phyloP scores from a whole-genome alignment of 2,797 vertebrate species.

The Rhinatrema bivittatum region DNA sequence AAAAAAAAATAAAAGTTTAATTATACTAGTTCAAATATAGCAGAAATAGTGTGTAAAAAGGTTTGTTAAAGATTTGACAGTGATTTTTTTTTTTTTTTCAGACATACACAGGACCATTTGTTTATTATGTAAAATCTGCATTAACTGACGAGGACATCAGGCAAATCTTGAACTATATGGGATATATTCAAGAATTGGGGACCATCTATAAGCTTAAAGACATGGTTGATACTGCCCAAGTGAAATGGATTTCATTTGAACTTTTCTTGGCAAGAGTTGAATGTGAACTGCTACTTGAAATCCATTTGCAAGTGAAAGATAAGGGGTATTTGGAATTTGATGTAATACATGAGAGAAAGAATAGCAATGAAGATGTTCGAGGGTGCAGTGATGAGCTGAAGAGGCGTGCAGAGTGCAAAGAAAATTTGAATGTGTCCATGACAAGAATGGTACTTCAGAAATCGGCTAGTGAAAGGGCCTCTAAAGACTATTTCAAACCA shows the following conservation, averaged over 20 bases:
- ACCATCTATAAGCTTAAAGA: conserved; percentile 53
- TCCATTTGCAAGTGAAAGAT: conserved; percentile 81
- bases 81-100: conserved; percentile 34
- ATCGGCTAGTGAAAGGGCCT: conserved; percentile 75
- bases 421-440: conserved; percentile 73
- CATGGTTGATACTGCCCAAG: conserved; percentile 54
- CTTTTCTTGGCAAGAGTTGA: conserved; percentile 90
- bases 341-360: conserved; percentile 74
- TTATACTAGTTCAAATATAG: too few relatives aligned
- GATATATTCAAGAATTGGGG: conserved; percentile 80
- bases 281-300: conserved; percentile 86
- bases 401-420: conserved; percentile 71
- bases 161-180: conserved; percentile 80
- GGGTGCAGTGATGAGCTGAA: conserved; percentile 83
- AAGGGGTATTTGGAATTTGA: conserved; percentile 79
- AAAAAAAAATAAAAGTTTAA: too few relatives aligned
- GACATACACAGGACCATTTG: conserved; percentile 96
- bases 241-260: conserved; percentile 81
- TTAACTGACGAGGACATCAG: conserved; percentile 79
- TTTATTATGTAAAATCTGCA: conserved; percentile 89
- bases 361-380: conserved; percentile 72
- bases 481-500: conserved; percentile 77
- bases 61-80: too few relatives aligned
- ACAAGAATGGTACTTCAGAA: conserved; percentile 71
- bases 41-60: too few relatives aligned